Conservation (phyloP, 2,888 invertebrate genomes). For the Lottia scabra region DNA sequence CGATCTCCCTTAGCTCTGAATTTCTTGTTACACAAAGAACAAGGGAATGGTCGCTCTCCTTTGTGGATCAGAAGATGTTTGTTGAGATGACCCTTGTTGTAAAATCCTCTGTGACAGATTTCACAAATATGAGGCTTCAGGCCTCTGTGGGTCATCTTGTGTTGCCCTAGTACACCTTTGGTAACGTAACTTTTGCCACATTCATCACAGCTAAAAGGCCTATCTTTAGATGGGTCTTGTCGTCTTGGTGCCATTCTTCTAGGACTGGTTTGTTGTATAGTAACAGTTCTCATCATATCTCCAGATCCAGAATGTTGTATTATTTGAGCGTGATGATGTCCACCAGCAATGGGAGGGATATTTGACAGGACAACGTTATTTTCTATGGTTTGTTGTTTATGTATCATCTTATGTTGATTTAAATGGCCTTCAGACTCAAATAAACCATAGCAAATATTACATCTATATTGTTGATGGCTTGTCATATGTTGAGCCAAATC, state of each 20-base stretch:
- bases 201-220: not conserved
- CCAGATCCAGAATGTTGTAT: not conserved
- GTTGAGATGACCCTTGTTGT: not conserved
- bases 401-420: not conserved
- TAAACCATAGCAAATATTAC: not conserved
- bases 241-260: not conserved
- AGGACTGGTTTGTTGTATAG: not conserved
- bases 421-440: not conserved
- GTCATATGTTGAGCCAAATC: not conserved
- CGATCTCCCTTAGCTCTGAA: constrained; percentile 4
- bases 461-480: not conserved
- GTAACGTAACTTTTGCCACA: not conserved
- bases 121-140: constrained; percentile 6
- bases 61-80: constrained; percentile 6
- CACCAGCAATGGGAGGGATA: not conserved
- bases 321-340: not conserved
- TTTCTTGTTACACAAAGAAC: constrained; percentile 9
- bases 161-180: not conserved
- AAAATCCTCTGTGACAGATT: constrained; percentile 4
- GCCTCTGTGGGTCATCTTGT: constrained; percentile 4
- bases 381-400: not conserved
- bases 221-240: not conserved
- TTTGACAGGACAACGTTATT: not conserved
- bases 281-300: not conserved
- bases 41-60: not conserved